Percentiles rank a stretch among this genome's conserved stretches.
Evolutionary conservation across 1,140 invertebrate species (phyloP).

Genomic region (Triops longicaudatus): DNA sequence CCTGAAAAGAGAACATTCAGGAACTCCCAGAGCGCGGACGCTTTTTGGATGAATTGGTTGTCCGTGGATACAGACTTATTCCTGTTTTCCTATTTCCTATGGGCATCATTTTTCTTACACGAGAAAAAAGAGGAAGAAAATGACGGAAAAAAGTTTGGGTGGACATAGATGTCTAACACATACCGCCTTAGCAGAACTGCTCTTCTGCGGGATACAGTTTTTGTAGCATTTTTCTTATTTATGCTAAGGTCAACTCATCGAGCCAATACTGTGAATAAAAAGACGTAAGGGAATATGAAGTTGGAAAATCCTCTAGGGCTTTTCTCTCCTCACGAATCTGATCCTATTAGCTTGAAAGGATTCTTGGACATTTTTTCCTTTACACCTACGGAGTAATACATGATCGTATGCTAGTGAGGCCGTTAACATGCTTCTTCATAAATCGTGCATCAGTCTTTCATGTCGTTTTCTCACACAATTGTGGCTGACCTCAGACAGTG

Average conservation of each 20-base stretch:
- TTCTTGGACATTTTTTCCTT: background rate
- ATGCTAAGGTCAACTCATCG: background rate
- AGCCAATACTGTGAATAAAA: background rate
- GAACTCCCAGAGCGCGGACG: background rate
- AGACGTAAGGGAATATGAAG: background rate
- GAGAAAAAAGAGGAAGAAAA: background rate
- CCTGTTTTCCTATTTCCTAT: background rate
- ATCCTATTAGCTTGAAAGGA: constrained; percentile 2
- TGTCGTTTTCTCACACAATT: too few species aligned
- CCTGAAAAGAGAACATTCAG: background rate
- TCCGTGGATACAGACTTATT: background rate
- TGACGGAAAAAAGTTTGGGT: background rate
- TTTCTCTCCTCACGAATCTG: background rate
- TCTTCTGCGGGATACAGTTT: background rate
- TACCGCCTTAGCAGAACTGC: background rate
- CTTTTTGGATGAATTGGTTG: background rate
- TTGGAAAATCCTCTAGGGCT: background rate
- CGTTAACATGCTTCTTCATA: too few species aligned
- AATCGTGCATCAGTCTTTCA: too few species aligned
- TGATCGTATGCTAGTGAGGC: too few species aligned
- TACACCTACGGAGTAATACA: background rate
- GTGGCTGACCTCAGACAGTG: too few species aligned
- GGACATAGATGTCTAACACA: background rate
- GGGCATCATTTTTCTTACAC: background rate
- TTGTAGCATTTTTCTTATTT: background rate